Conservation (phyloP, 2,797 vertebrate species). For the Rhabdophis nuchalis region DNA sequence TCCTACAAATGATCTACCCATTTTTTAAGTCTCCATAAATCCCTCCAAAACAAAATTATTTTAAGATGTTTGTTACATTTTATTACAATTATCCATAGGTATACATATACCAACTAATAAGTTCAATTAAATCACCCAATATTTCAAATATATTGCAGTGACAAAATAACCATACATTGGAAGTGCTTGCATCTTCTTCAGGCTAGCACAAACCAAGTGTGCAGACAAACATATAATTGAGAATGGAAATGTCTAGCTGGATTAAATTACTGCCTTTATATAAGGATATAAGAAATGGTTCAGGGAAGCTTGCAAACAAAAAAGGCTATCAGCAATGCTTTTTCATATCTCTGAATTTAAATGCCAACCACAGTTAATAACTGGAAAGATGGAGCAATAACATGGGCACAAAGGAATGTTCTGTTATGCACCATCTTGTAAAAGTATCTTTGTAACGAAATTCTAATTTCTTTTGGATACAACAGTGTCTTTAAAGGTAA, state of each 20-base stretch:
- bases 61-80: neutral
- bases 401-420: neutral
- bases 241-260: neutral
- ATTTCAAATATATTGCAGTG: neutral
- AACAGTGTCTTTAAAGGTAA: neutral
- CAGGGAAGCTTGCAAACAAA: neutral
- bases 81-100: neutral
- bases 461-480: neutral
- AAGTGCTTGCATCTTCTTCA: neutral
- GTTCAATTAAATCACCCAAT: neutral
- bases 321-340: neutral
- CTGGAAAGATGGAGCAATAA: neutral
- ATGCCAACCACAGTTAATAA: neutral
- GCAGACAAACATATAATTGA: neutral
- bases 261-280: neutral
- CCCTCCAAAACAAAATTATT: neutral
- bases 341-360: neutral
- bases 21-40: neutral
- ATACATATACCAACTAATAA: neutral
- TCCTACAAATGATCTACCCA: neutral
- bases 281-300: neutral
- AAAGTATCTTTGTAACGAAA: neutral
- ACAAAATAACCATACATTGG: neutral
- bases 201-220: neutral
- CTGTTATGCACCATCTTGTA: neutral